Evolutionary conservation across 1,140 invertebrate genomes (phyloP).

Genomic region (Trichoplusia ni): DNA sequence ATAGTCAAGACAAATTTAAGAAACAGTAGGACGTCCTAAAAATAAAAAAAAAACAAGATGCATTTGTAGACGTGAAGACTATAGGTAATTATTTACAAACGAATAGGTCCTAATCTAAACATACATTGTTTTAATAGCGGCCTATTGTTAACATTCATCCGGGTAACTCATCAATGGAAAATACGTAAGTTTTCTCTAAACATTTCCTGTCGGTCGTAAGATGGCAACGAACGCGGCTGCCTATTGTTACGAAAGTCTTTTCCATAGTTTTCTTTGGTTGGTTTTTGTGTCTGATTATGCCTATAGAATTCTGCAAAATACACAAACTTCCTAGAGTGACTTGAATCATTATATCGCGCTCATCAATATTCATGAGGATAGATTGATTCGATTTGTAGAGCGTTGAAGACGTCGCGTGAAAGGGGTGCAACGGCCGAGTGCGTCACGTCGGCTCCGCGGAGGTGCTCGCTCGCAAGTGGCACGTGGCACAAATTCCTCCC

Average conservation of each 20-base stretch:
- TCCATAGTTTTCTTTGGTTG: background rate
- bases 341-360: conserved; percentile 16
- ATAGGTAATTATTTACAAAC: background rate
- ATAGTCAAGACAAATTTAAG: conserved; percentile 2
- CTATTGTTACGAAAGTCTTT: conserved; percentile 45
- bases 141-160: conserved; percentile 49
- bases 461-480: conserved; percentile 57
- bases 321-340: background rate
- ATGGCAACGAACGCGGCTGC: conserved; percentile 56
- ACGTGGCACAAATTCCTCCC: conserved; percentile 72
- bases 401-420: conserved; percentile 72
- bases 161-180: conserved; percentile 43
- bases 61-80: no score
- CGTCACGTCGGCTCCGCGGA: conserved; percentile 41
- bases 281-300: background rate
- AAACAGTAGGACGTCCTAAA: no score
- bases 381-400: conserved; percentile 74
- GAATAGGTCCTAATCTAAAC: background rate
- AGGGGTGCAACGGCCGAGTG: conserved; percentile 77
- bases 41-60: no score
- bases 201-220: conserved; percentile 56
- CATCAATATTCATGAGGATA: conserved; percentile 65
- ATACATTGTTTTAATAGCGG: conserved; percentile 4
- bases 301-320: background rate
- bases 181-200: conserved; percentile 55